These are phyloP conservation scores for Sebastes kiyomatsui DNA, from an alignment of 2,797 vertebrate genomes.

Conservation along the genomic window DNA sequence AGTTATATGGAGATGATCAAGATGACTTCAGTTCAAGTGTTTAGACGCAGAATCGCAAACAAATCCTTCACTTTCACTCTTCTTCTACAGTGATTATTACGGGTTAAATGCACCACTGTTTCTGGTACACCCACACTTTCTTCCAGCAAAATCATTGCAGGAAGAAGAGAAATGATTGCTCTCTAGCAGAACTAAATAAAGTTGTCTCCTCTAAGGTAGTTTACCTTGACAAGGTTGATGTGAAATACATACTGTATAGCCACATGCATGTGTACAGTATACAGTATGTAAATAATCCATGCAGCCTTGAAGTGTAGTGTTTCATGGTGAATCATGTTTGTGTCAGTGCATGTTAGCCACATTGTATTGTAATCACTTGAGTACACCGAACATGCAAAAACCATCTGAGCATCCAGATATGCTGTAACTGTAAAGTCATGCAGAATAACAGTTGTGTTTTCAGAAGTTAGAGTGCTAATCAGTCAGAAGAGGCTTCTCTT, in stretches of 20 bases:
- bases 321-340: slow-evolving; percentile 40
- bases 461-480: slow-evolving; percentile 22
- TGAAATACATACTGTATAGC: slow-evolving; percentile 15
- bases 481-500: slow-evolving; percentile 41
- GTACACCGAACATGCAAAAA: slow-evolving; percentile 37
- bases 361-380: slow-evolving; percentile 48
- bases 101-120: not conserved
- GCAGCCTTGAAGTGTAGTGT: slow-evolving; percentile 20
- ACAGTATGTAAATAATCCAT: slow-evolving; percentile 1
- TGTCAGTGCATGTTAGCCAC: slow-evolving; percentile 40
- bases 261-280: not conserved
- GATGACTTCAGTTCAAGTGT: not conserved
- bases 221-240: slow-evolving; percentile 13
- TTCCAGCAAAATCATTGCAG: not conserved
- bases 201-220: not conserved
- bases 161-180: not conserved
- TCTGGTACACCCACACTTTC: not conserved
- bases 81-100: not conserved
- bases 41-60: not conserved
- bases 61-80: not conserved
- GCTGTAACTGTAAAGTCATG: slow-evolving; percentile 1
- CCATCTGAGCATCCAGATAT: slow-evolving; percentile 22
- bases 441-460: slow-evolving; percentile 32
- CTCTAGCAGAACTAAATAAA: not conserved
- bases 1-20: not conserved